Conservation (phyloP, 2,113 vertebrate species). For the Sula dactylatra region DNA sequence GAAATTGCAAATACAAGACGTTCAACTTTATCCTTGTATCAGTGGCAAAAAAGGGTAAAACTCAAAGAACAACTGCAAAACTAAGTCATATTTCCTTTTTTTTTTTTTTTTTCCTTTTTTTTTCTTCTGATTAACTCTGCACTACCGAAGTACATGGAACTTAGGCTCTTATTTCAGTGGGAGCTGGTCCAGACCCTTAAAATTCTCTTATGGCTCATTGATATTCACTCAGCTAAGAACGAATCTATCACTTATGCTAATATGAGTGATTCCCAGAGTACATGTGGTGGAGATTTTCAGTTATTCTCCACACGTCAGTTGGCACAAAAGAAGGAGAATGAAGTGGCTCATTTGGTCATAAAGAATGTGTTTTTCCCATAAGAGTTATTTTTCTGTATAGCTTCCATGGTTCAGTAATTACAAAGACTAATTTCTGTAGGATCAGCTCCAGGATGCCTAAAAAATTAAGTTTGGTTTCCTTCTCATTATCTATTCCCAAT, state of each 20-base stretch:
- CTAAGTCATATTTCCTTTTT: neutral
- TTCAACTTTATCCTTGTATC: neutral
- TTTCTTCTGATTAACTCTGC: neutral
- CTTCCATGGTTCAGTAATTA: neutral
- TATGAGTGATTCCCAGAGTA: neutral
- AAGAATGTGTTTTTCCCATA: neutral
- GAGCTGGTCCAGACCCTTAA: neutral
- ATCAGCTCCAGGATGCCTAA: neutral
- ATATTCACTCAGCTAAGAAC: neutral
- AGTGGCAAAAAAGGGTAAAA: neutral
- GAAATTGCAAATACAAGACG: neutral
- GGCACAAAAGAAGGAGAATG: neutral
- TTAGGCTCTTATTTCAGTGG: neutral
- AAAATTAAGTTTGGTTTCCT: neutral
- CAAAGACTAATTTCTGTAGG: neutral
- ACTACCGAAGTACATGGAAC: neutral
- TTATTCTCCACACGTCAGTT: neutral
- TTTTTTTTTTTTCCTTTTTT: neutral
- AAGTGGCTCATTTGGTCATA: neutral
- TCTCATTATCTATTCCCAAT: neutral
- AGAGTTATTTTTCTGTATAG: neutral
- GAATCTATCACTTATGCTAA: neutral
- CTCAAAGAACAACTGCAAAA: neutral
- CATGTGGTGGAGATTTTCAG: neutral
- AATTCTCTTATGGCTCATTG: neutral